Conservation (phyloP, 2,113 vertebrate species). For the Cyphomyrus discorhynchus region DNA sequence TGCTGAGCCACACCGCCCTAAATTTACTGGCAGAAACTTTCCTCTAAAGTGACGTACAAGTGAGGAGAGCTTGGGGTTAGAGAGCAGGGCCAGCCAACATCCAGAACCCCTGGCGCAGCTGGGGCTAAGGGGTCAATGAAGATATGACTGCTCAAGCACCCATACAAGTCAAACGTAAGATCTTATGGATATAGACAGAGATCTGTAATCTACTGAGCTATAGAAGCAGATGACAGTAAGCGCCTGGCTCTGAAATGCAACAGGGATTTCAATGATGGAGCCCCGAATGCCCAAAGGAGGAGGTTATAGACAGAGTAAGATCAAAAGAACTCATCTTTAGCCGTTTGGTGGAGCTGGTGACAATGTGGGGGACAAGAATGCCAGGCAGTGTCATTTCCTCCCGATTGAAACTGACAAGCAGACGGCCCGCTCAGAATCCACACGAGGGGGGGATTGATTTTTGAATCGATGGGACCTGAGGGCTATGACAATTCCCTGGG, state of each 20-base stretch:
- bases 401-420: background rate
- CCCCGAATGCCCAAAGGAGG: background rate
- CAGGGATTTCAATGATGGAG: background rate
- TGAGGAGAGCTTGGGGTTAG: background rate
- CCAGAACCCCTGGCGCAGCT: background rate
- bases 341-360: background rate
- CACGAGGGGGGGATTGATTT: background rate
- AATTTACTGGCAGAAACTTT: background rate
- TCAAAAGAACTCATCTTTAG: background rate
- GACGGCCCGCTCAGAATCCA: background rate
- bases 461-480: background rate
- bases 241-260: background rate
- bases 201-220: background rate
- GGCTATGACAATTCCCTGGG: background rate
- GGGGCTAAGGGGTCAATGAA: background rate
- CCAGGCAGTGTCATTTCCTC: background rate
- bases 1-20: background rate
- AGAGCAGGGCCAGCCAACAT: background rate
- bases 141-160: background rate
- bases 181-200: background rate
- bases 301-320: background rate
- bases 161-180: background rate
- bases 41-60: background rate
- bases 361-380: background rate
- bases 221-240: background rate